Conservation (phyloP, 1,140 invertebrate genomes). For the Contarinia nasturtii region DNA sequence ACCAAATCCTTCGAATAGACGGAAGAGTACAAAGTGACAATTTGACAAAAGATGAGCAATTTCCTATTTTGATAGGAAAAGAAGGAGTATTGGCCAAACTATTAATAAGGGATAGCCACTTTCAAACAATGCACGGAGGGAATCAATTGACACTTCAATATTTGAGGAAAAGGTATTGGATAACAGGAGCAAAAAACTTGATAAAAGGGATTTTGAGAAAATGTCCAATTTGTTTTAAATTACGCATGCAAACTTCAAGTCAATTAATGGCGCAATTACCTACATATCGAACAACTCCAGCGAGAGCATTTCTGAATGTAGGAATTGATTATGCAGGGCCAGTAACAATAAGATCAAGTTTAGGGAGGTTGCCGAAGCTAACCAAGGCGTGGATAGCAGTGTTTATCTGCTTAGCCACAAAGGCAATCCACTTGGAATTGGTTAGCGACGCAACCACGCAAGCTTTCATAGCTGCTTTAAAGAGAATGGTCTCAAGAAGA, state of each 20-base stretch:
- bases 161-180: slow-evolving; percentile 11
- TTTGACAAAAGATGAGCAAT: too few relatives aligned
- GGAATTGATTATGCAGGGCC: slow-evolving; percentile 14
- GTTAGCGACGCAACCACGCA: slow-evolving; percentile 9
- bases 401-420: slow-evolving; percentile 13
- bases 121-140: too few relatives aligned
- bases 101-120: too few relatives aligned
- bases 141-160: too few relatives aligned
- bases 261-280: slow-evolving; percentile 13
- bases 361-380: slow-evolving; percentile 7
- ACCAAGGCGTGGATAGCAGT: slow-evolving; percentile 15
- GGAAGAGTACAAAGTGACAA: too few relatives aligned
- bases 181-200: neutral
- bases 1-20: too few relatives aligned
- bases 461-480: slow-evolving; percentile 8
- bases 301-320: slow-evolving; percentile 10
- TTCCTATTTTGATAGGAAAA: too few relatives aligned
- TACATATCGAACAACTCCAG: slow-evolving; percentile 3
- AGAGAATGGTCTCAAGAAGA: slow-evolving; percentile 9
- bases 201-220: neutral
- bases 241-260: too few relatives aligned
- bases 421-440: slow-evolving; percentile 14
- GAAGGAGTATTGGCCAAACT: too few relatives aligned
- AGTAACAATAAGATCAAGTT: neutral
- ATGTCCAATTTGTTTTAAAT: neutral